phyloP scores from a whole-genome alignment of 2,113 vertebrate species.

The Psammodynastes pulverulentus region DNA sequence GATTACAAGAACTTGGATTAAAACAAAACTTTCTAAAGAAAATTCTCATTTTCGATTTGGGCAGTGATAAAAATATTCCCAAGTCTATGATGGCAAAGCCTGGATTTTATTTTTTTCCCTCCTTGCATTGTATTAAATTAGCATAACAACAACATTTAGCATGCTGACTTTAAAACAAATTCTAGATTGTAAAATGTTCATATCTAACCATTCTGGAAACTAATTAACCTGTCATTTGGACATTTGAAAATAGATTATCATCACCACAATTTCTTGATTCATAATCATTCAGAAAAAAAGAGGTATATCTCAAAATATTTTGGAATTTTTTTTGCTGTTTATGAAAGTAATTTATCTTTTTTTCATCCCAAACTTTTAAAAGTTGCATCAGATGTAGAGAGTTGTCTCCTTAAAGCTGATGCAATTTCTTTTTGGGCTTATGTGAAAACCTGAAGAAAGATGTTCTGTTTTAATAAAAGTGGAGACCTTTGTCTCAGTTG shows the following conservation, averaged over 20 bases:
- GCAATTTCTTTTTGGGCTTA: background rate
- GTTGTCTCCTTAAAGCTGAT: background rate
- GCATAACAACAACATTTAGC: background rate
- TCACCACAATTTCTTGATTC: background rate
- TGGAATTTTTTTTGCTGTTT: background rate
- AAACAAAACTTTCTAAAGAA: background rate
- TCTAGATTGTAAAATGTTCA: background rate
- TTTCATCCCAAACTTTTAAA: background rate
- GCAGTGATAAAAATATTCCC: background rate
- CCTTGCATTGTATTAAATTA: background rate
- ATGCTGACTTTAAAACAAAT: background rate
- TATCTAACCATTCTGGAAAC: background rate
- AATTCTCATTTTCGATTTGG: background rate
- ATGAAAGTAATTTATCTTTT: background rate
- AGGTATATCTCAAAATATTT: background rate
- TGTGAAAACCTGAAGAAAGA: background rate
- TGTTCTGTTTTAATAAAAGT: background rate
- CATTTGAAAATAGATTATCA: background rate
- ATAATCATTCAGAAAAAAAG: background rate
- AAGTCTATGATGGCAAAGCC: background rate
- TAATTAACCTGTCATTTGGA: background rate
- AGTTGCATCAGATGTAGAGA: background rate
- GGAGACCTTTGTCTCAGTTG: background rate
- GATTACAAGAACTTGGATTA: constrained; percentile 1
- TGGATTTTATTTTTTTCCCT: background rate